Evolutionary conservation across 2,113 vertebrate species (phyloP), one percentile per base, ranked within the genome.

Genomic region (Ceratotherium simum): DNA sequence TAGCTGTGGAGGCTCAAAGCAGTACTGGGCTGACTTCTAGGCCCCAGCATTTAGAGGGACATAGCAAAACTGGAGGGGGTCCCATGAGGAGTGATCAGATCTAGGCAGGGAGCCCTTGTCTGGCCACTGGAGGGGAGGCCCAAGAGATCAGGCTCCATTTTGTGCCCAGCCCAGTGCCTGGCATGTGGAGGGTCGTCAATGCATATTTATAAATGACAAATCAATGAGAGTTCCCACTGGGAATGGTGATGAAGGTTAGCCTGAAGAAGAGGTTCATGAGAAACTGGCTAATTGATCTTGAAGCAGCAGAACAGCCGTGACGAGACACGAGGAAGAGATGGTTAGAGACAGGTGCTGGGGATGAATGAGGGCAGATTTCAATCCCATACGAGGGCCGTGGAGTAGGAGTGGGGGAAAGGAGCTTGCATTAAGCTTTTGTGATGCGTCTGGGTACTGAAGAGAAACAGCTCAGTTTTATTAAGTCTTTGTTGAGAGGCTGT

Each of bases 371-470:
- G 56, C 54, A 33, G 62, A 70, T 56, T 51, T 83, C 42, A 8
- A 0, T 42, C 46, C 62, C 31, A 7, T 13, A 7, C 0, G 1
- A 65, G 54, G 64, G 78, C 27, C 29, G 0, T 1, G 7, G 65
- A 3, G 3, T 23, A 6, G 3, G 20, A 51, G 25, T 12, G 12
- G n/a, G 20, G 56, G 3, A 2, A 11, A 12, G 3, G 33, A 31
- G 29, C 5, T 27, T 33, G 31, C 36, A 6, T 58, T 12, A 31
- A 31, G 42, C 5, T 1, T 78, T 33, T 56, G 51, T 48, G 21
- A 3, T 27, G 13, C 33, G 17, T 36, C 31, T 39, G 64, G 58
- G 33, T 29, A 36, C 33, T 16, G 31, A 27, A 70, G 5, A 79
- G 64, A 75, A 67, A 27, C 5, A 2, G 17, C 36, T 29, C 1